Base-by-base conservation (phyloP, 2,888 invertebrate species). In the Cerastis rubricosa region DNA sequence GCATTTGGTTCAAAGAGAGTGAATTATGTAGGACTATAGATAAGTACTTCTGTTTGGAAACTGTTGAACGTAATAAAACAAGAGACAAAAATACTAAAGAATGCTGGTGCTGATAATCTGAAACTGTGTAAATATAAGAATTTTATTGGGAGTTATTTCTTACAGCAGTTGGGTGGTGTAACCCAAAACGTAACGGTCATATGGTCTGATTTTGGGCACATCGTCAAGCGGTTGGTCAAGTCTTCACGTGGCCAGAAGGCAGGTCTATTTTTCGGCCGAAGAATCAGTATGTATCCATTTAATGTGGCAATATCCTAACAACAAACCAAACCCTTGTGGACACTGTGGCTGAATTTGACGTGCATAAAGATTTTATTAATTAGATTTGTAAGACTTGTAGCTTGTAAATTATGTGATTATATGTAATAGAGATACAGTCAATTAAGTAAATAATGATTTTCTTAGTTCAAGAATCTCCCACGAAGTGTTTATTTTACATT, bases 1-100 rank as follows among this genome's bases (percentile, higher is more conserved):
- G 76, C 74, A 85, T 82, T 25, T 77, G 35, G 76, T 51, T 19
- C 66, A 35, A 76, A 78, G 69, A 86, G 59, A 63, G 70, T 71
- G 25, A 68, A 84, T 22, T 66, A 70, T 61, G 47, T 76, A 45
- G 66, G 72, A 59, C 14, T 63, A 17, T 63, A 14, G 9, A 17
- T 63, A 14, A 7, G 25, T 59, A 57, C 2, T 14, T 51, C 19
- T 66, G 14, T 19, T 9, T 66, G 80, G 9, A 66, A 66, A 75
- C 25, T 8, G 19, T 2, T n/a, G 8, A 43, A 43, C 4, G 47
- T 1, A 66, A 14, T 14, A 45, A 45, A 51, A 49, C 19, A 49
- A 19, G 49, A 49, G 7, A 49, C 17, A n/a, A 29, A 49, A n/a
- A 22, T 43, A 0, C 6, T 22, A 29, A 22, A 25, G 54, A 25